Evolutionary conservation across 2,888 invertebrate genomes (phyloP).

Genomic region (Zonitis immaculata): DNA sequence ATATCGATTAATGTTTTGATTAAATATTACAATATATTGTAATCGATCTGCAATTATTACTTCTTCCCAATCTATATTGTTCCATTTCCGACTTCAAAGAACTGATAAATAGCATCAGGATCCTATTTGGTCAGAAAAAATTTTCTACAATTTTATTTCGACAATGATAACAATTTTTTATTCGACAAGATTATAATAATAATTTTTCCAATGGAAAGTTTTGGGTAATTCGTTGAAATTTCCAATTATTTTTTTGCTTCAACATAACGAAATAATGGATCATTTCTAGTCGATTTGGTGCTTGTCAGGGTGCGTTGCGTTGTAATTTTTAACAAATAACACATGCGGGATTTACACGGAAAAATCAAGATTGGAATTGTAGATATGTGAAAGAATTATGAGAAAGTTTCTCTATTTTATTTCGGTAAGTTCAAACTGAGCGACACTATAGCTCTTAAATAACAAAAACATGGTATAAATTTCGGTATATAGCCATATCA

Average conservation of each 20-base stretch:
- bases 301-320: conserved; percentile 21
- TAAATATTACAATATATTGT: neutral
- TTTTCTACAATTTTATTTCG: too few relatives aligned
- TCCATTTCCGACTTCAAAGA: too few relatives aligned
- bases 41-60: neutral
- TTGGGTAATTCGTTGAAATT: neutral
- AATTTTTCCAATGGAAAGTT: too few relatives aligned
- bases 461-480: conserved; percentile 16
- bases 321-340: conserved; percentile 24
- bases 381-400: conserved; percentile 30
- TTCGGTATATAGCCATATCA: conserved; percentile 15
- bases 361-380: conserved; percentile 23
- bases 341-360: conserved; percentile 23
- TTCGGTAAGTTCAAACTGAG: conserved; percentile 7
- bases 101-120: too few relatives aligned
- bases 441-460: too few relatives aligned
- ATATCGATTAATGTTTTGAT: too few relatives aligned
- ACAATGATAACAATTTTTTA: too few relatives aligned
- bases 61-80: too few relatives aligned
- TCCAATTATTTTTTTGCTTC: neutral
- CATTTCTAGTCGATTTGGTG: conserved; percentile 25
- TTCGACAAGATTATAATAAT: conserved; percentile 16
- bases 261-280: conserved; percentile 1
- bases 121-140: too few relatives aligned
- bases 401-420: conserved; percentile 14